Percentiles rank a stretch among this genome's conserved stretches.
phyloP scores from a whole-genome alignment of 2,113 vertebrate genomes.

The Sander lucioperca region DNA sequence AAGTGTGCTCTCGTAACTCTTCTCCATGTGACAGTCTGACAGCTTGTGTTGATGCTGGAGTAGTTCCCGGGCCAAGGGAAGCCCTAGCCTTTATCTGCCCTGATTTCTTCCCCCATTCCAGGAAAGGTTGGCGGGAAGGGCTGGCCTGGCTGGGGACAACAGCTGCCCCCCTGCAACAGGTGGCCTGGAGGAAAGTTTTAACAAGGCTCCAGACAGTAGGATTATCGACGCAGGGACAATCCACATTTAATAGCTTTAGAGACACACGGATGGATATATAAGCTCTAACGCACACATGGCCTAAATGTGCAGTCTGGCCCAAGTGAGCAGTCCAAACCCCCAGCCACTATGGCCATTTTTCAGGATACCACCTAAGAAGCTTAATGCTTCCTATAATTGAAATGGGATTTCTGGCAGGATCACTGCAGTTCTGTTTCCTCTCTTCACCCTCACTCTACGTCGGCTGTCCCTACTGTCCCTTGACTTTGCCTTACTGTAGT shows the following conservation, averaged over 20 bases:
- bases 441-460: conserved; percentile 32
- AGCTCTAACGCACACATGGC: conserved; percentile 44
- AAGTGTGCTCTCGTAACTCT: conserved; percentile 45
- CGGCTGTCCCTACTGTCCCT: conserved; percentile 15
- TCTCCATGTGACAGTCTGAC: conserved; percentile 41
- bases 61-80: conserved; percentile 35
- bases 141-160: conserved; percentile 58
- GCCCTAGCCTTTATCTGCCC: conserved; percentile 9
- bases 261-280: conserved; percentile 48
- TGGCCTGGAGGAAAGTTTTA: conserved; percentile 77
- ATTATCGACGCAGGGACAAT: conserved; percentile 70
- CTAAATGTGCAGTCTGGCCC: conserved; percentile 40
- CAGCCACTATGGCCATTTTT: conserved; percentile 53
- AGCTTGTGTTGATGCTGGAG: conserved; percentile 49
- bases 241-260: conserved; percentile 70
- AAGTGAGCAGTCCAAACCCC: conserved; percentile 50
- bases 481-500: conserved; percentile 32
- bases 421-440: conserved; percentile 26
- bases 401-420: conserved; percentile 66
- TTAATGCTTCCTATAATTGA: conserved; percentile 71
- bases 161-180: conserved; percentile 80
- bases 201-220: conserved; percentile 70
- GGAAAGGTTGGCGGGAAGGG: conserved; percentile 42
- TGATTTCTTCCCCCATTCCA: conserved; percentile 25
- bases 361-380: conserved; percentile 64